These are phyloP conservation scores for Psilopsiagon aymara DNA, from an alignment of 2,113 vertebrate species.

Conservation along the genomic window DNA sequence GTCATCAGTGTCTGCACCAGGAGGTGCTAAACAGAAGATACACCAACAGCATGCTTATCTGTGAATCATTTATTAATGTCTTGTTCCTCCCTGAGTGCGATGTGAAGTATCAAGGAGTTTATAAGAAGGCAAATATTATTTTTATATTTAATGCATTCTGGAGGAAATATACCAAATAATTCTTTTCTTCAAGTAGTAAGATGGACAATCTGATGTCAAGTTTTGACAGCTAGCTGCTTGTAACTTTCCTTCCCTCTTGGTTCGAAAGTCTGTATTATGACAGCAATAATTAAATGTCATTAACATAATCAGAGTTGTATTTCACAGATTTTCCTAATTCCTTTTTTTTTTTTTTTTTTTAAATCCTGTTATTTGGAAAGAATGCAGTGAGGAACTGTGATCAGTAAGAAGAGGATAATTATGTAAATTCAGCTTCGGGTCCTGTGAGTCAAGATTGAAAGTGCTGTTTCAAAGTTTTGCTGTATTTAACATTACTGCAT, in stretches of 20 bases:
- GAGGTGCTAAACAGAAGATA: not conserved
- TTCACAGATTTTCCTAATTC: not conserved
- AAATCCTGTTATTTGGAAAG: not conserved
- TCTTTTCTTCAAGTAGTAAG: not conserved
- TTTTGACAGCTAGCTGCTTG: not conserved
- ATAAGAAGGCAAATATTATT: not conserved
- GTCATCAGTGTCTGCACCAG: not conserved
- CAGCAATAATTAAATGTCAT: not conserved
- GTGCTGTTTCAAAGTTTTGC: not conserved
- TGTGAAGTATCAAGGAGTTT: not conserved
- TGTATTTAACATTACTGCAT: not conserved
- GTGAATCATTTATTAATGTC: not conserved
- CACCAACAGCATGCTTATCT: not conserved
- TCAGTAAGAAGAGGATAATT: not conserved
- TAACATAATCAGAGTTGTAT: not conserved
- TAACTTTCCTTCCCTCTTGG: not conserved
- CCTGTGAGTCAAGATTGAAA: not conserved
- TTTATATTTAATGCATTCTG: not conserved
- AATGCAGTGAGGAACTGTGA: not conserved
- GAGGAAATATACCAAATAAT: not conserved
- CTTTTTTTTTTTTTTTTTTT: not conserved
- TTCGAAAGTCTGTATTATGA: not conserved
- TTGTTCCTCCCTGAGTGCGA: not conserved
- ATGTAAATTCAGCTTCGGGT: not conserved
- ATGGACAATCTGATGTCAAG: not conserved